phyloP scores from a whole-genome alignment of 2,888 invertebrate genomes.

The Lepidonotus clava region DNA sequence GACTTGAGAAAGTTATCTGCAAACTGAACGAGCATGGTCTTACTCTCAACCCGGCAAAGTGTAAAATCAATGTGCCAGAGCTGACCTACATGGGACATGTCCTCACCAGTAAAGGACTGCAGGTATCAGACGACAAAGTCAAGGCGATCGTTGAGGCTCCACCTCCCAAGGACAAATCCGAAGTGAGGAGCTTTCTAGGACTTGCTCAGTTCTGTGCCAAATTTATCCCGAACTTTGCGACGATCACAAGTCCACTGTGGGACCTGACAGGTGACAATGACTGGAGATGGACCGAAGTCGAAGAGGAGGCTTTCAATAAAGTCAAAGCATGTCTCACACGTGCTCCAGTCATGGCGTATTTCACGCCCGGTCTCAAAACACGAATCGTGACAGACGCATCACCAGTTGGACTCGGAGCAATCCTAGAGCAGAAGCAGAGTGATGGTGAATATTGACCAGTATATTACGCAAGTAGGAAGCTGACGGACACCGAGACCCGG shows the following conservation, averaged over 20 bases:
- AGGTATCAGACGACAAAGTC: constrained; percentile 32
- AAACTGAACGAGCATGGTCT: constrained; percentile 50
- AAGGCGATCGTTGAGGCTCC: constrained; percentile 63
- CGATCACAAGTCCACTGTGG: constrained; percentile 36
- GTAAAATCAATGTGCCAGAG: background rate
- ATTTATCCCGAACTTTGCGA: constrained; percentile 16
- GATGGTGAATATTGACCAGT: constrained; percentile 58
- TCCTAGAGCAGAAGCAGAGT: constrained; percentile 60
- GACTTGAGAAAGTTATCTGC: constrained; percentile 55
- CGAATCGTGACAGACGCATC: constrained; percentile 59
- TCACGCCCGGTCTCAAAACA: background rate
- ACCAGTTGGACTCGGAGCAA: constrained; percentile 60
- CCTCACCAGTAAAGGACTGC: constrained; percentile 30
- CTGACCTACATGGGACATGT: constrained; percentile 56
- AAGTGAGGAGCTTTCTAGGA: constrained; percentile 68
- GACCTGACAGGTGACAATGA: background rate
- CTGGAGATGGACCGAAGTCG: background rate
- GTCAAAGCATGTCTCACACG: constrained; percentile 21
- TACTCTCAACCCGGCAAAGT: constrained; percentile 26
- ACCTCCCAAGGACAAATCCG: constrained; percentile 62
- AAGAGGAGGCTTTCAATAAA: constrained; percentile 24
- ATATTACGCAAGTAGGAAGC: constrained; percentile 59
- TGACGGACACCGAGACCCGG: constrained; percentile 59
- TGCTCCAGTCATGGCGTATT: constrained; percentile 18
- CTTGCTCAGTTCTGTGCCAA: constrained; percentile 58